Evolutionary conservation across 2,888 invertebrate genomes (phyloP), one percentile per base, ranked within the genome.

Genomic region (Drosophila multiciliata): DNA sequence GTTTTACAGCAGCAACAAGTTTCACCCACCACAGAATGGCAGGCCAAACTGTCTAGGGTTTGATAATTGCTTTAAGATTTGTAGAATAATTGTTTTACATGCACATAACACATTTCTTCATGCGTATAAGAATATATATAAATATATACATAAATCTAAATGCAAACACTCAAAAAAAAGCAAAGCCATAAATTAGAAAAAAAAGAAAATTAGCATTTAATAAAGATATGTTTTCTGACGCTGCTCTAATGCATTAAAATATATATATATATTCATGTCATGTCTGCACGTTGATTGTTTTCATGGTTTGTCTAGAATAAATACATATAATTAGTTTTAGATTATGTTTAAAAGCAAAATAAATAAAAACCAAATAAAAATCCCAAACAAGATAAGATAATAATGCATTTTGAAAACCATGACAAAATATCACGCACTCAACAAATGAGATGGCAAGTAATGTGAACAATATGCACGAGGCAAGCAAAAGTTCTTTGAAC

Each of bases 21-120:
- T 78, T 76, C 70, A 82, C 90, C 90, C 88, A 87, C 86, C 83
- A 82, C 87, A 90, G 86, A 80, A 87, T 89, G 88, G 89, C 91
- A 85, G 90, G 89, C 88, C 90, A 85, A 90, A 85, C 87, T 90
- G 90, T 89, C 88, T 55, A 77, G 74, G 87, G 85, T 8, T 45
- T 15, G 66, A 63, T 66, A 66, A 79, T 73, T 79, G 71, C 72
- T 81, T 75, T 55, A 69, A 72, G 75, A 67, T 64, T 64, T 49
- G 54, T 72, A 82, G 67, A 42, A 68, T 79, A 72, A 67, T 55
- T 73, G 73, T 78, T 77, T 69, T 72, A 69, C 55, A 63, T 57
- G 73, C 82, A 70, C 62, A 69, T 78, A 66, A 70, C 66, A 73
- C 69, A 57, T 59, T 62, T 45, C 38, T 79, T 75, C 67, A 48